A percentile compares a stretch with the other conserved stretches of the same genome.
Conservation (phyloP, 2,113 vertebrate genomes). For the Chaetorhynchus papuensis region DNA sequence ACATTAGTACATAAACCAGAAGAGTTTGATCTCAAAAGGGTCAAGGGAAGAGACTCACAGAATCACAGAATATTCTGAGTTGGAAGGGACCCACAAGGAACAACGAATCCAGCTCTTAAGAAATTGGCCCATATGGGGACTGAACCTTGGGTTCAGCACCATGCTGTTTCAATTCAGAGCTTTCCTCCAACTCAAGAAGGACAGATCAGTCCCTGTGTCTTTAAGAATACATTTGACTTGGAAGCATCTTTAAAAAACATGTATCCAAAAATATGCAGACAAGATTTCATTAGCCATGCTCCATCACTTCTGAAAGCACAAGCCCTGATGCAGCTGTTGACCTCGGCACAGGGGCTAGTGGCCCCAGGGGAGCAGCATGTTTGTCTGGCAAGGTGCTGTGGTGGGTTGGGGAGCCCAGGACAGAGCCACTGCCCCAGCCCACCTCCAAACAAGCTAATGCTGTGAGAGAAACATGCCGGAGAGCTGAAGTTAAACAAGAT, state of each 20-base stretch:
- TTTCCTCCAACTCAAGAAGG: not conserved
- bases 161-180: not conserved
- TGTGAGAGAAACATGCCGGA: rapidly evolving
- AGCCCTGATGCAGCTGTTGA: rapidly evolving
- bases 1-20: not conserved
- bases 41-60: not conserved
- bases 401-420: rapidly evolving
- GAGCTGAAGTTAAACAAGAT: not conserved
- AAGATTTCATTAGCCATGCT: rapidly evolving
- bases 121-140: not conserved
- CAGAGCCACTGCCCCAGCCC: rapidly evolving
- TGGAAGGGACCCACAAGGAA: not conserved
- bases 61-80: not conserved
- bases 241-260: not conserved
- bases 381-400: rapidly evolving
- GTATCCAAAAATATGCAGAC: rapidly evolving
- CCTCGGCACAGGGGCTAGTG: not conserved
- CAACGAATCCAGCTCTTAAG: not conserved
- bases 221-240: not conserved
- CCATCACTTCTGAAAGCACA: not conserved
- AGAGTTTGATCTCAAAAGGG: not conserved
- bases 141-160: not conserved
- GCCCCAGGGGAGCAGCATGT: not conserved
- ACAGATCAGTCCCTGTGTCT: not conserved
- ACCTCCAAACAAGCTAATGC: not conserved